Evolutionary conservation across 2,888 invertebrate species (phyloP).

Genomic region (Chrysolina oricalcia): DNA sequence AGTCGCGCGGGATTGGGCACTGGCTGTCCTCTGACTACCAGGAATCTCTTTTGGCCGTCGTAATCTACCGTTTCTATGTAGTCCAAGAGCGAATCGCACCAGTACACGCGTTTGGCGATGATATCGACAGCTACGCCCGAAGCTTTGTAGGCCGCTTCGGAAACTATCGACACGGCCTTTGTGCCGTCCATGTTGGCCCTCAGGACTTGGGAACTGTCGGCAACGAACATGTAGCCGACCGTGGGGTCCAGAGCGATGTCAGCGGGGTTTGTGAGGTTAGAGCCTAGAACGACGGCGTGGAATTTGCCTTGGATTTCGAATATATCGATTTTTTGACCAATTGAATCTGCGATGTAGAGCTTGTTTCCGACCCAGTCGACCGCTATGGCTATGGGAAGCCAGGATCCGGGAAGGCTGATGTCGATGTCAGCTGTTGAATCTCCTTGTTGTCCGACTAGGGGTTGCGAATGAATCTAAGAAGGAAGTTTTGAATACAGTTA

Average conservation of each 20-base stretch:
- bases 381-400: conserved; percentile 93
- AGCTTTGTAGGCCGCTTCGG: conserved; percentile 95
- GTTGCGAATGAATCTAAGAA: conserved; percentile 77
- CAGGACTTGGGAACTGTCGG: conserved; percentile 87
- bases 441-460: conserved; percentile 71
- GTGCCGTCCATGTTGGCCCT: conserved; percentile 97
- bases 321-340: conserved; percentile 95
- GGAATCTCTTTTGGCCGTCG: conserved; percentile 86
- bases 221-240: conserved; percentile 89
- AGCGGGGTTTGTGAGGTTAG: conserved; percentile 91
- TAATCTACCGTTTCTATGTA: conserved; percentile 98
- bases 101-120: conserved; percentile 92
- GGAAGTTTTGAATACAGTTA: not conserved
- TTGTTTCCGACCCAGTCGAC: conserved; percentile 98
- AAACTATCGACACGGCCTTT: conserved; percentile 85
- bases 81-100: conserved; percentile 96
- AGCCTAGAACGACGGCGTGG: conserved; percentile 93
- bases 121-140: conserved; percentile 93
- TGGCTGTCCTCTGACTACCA: conserved; percentile 86
- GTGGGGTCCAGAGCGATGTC: conserved; percentile 96
- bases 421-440: conserved; percentile 76
- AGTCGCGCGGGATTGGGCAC: conserved; percentile 90
- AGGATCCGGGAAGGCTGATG: conserved; percentile 86
- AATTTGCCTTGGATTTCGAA: conserved; percentile 90
- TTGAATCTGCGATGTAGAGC: conserved; percentile 93